A percentile compares a stretch with the other conserved stretches of the same genome.
phyloP scores from a whole-genome alignment of 2,888 invertebrate genomes.

The Meloe dianella region DNA sequence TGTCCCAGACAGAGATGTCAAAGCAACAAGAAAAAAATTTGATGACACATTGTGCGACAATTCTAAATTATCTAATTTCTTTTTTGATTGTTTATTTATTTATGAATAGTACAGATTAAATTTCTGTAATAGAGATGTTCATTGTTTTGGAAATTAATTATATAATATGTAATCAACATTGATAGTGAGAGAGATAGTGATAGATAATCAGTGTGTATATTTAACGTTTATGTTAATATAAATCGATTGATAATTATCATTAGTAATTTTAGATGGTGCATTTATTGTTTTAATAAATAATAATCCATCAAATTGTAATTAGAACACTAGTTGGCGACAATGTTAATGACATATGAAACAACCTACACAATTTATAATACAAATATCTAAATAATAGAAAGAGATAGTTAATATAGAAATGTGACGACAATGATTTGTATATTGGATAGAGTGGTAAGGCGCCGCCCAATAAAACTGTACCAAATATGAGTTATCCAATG shows the following conservation, averaged over 20 bases:
- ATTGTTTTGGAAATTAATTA: too few relatives aligned
- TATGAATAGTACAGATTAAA: too few relatives aligned
- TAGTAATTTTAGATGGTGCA: not conserved
- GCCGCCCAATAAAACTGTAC: constrained; percentile 37
- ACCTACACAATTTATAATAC: constrained; percentile 22
- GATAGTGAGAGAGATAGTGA: not conserved
- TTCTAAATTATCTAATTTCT: too few relatives aligned
- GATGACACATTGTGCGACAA: too few relatives aligned
- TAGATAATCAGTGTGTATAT: not conserved
- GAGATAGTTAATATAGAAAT: constrained; percentile 40
- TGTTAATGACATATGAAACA: constrained; percentile 37
- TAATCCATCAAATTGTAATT: constrained; percentile 53
- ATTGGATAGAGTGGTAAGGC: constrained; percentile 49
- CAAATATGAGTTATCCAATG: constrained; percentile 36
- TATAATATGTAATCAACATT: too few relatives aligned
- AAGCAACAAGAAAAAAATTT: too few relatives aligned
- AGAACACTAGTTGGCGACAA: constrained; percentile 53
- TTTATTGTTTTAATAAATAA: constrained; percentile 48
- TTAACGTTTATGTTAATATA: too few relatives aligned
- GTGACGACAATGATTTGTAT: constrained; percentile 55
- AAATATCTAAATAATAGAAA: constrained; percentile 28
- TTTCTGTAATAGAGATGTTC: too few relatives aligned
- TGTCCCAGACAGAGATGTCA: too few relatives aligned
- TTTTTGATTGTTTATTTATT: too few relatives aligned
- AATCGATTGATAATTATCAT: not conserved